Evolutionary conservation across 2,888 invertebrate species (phyloP), one percentile per base, ranked within the genome.

Genomic region (Zygaena filipendulae): DNA sequence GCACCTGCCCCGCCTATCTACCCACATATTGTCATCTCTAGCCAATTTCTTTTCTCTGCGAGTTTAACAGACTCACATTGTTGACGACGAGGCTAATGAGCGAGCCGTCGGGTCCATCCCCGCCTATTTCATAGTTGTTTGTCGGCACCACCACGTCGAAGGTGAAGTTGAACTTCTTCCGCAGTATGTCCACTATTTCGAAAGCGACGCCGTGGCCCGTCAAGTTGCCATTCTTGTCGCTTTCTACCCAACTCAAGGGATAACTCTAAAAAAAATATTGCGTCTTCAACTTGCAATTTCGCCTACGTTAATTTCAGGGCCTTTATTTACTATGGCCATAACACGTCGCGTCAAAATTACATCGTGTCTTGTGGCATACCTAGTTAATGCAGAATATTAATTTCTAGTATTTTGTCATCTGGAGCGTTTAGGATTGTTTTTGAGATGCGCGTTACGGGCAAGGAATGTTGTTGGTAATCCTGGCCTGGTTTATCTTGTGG

Each of bases 201-300:
- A 92, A 92, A 0, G 91, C 88, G 4, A 90, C 86, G 1, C 93
- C 93, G 2, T 47, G 56, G 0, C 91, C 91, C 0, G 71, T 42
- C 3, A 82, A 41, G 0, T 75, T 83, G 1, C 84, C 86, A 59
- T 88, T 84, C 7, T 53, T 52, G 4, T 36, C 37, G 11, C 36
- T 52, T 23, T 66, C 56, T 3, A 77, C 77, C 49, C 83, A 85
- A 47, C 86, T 88, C 12, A 87, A 49, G 1, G 86, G 86, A 29
- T 71, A 84, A 53, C 87, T 87, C 83, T 88, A 6, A 30, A n/a
- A n/a, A n/a, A n/a, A 21, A 28, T n/a, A 11, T 23, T 18, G n/a
- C n/a, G 13, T 21, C 11, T n/a, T 29, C 12, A 5, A 7, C 9
- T 21, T 21, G n/a, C n/a, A n/a, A n/a, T n/a, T n/a, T n/a, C n/a